These are phyloP conservation scores for Uromys caudimaculatus DNA, from an alignment of 2,797 vertebrate genomes.

Conservation along the genomic window DNA sequence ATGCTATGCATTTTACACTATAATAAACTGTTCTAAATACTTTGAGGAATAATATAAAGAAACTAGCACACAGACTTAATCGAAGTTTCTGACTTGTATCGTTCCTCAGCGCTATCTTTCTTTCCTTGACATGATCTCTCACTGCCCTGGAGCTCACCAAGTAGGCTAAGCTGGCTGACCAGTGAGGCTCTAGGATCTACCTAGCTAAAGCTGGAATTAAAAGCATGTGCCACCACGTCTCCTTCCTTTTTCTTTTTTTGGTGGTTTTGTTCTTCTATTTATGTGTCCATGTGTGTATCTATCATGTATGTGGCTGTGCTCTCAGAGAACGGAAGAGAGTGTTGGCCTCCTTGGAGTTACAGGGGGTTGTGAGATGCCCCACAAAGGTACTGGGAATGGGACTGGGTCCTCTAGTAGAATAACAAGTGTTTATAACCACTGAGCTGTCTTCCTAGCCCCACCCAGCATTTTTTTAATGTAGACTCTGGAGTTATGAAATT, in stretches of 20 bases:
- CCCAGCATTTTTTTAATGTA: neutral
- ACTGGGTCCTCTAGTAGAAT: neutral
- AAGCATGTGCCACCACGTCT: neutral
- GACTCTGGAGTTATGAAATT: neutral
- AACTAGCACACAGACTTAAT: neutral
- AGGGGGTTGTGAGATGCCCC: neutral
- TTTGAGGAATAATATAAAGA: neutral
- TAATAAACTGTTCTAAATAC: slow-evolving; percentile 25
- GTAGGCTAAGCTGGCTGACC: neutral
- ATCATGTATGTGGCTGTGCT: neutral
- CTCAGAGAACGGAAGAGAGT: neutral
- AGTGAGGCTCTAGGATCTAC: neutral
- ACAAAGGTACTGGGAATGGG: neutral
- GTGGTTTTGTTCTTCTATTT: neutral
- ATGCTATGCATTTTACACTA: slow-evolving; percentile 4
- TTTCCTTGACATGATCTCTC: neutral
- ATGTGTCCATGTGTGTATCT: neutral
- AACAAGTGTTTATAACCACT: neutral
- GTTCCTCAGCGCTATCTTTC: neutral
- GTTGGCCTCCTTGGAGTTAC: neutral
- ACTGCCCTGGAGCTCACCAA: neutral
- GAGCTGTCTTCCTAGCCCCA: neutral
- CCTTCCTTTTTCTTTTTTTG: too few relatives aligned
- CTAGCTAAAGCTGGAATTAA: neutral
- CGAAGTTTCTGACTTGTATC: neutral